A percentile compares a stretch with the other conserved stretches of the same genome.
phyloP scores from a whole-genome alignment of 2,113 vertebrate species.

The Poecilia latipinna region DNA sequence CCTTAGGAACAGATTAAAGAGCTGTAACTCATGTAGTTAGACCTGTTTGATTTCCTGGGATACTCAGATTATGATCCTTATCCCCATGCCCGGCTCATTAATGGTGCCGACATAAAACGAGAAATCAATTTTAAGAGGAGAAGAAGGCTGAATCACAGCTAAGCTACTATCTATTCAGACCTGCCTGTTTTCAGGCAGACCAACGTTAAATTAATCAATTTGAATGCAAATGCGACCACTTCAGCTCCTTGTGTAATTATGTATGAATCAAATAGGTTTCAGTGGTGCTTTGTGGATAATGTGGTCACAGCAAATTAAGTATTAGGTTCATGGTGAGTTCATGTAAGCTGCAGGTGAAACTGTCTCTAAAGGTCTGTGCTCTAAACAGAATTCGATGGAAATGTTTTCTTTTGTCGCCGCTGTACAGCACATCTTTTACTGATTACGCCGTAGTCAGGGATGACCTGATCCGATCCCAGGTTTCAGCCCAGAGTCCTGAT shows the following conservation, averaged over 20 bases:
- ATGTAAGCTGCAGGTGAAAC: slow-evolving; percentile 13
- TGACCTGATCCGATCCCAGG: background rate
- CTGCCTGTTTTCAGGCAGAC: slow-evolving; percentile 54
- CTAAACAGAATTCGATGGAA: background rate
- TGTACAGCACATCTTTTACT: background rate
- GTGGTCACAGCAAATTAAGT: slow-evolving; percentile 32
- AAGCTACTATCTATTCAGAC: slow-evolving; percentile 43
- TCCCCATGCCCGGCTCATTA: slow-evolving; percentile 63
- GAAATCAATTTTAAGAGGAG: slow-evolving; percentile 69
- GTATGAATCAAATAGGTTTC: slow-evolving; percentile 37
- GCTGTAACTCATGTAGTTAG: slow-evolving; percentile 55
- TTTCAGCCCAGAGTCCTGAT: background rate
- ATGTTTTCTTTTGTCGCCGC: slow-evolving; percentile 3
- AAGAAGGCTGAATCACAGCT: slow-evolving; percentile 56
- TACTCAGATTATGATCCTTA: slow-evolving; percentile 69
- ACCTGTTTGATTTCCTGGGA: slow-evolving; percentile 65
- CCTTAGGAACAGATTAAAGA: slow-evolving; percentile 45
- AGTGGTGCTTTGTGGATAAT: slow-evolving; percentile 34
- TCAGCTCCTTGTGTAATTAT: slow-evolving; percentile 40
- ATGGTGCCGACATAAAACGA: slow-evolving; percentile 56
- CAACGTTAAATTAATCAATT: slow-evolving; percentile 56
- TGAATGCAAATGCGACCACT: slow-evolving; percentile 60
- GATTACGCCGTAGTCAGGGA: background rate
- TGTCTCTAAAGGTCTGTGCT: slow-evolving; percentile 9
- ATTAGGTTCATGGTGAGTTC: slow-evolving; percentile 32